Base-by-base conservation (phyloP, 1,140 invertebrate species). In the Hermetia illucens region DNA sequence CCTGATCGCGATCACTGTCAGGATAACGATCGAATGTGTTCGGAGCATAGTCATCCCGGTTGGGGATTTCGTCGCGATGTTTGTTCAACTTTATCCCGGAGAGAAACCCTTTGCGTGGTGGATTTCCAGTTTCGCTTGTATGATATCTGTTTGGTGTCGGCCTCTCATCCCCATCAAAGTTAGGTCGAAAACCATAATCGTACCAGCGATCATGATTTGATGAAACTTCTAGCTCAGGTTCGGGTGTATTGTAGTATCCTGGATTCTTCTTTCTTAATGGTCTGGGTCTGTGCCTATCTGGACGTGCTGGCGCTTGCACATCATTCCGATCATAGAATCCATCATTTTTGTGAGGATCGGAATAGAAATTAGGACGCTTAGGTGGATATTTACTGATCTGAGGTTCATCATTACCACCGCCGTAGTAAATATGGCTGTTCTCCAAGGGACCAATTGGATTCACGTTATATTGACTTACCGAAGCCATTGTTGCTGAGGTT, bases 101-200 rank as follows among this genome's bases (percentile, higher is more conserved):
- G n/a, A n/a, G n/a, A n/a, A n/a, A n/a, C n/a, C n/a, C n/a, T n/a
- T n/a, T 32, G 31, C 12, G 12, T 10, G 12, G n/a, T 25, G 22
- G 61, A 43, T 46, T 61, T 58, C 61, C 65, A 3, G 57, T 42
- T 22, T 3, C 12, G n/a, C n/a, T n/a, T n/a, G n/a, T n/a, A n/a
- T n/a, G n/a, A n/a, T 19, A 36, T 34, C 17, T 10, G 12, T 34
- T 19, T 17, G 32, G 32, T 22, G n/a, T 20, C 17, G 34, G 34
- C 16, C 34, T 16, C 10, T 20, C n/a, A n/a, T n/a, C n/a, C n/a
- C n/a, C n/a, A 8, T 21, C 20, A 22, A 20, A 36, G 16, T 21
- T 9, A 5, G 35, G 35, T 25, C 21, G 9, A 12, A 5, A 8
- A 5, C 20, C 35, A 36, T 36, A 36, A 17, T 21, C 21, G 6